These are phyloP conservation scores for Cydia splendana DNA, from an alignment of 1,140 invertebrate genomes.

Conservation along the genomic window DNA sequence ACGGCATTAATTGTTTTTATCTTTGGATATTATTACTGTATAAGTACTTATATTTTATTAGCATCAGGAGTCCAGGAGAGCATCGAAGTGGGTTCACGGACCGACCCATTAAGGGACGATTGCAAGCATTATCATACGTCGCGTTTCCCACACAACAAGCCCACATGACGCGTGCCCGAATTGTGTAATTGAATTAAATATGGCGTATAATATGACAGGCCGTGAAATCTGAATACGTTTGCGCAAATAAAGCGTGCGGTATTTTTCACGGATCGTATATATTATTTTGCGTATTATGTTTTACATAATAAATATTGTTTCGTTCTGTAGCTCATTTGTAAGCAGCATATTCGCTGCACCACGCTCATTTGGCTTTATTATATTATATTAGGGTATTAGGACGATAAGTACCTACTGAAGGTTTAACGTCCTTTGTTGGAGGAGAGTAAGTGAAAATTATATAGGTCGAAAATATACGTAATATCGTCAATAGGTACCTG, in stretches of 20 bases:
- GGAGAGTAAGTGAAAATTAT: no score
- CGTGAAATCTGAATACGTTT: slow-evolving; percentile 44
- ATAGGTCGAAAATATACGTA: no score
- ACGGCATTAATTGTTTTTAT: slow-evolving; percentile 40
- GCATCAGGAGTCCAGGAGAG: not conserved
- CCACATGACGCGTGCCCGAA: slow-evolving; percentile 41
- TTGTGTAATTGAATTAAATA: slow-evolving; percentile 42
- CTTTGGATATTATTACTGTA: slow-evolving; percentile 26
- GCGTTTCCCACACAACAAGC: slow-evolving; percentile 34
- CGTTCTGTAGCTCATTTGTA: not conserved
- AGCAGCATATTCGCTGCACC: not conserved
- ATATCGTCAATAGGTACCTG: no score
- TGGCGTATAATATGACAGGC: slow-evolving; percentile 34
- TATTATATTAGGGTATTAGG: not conserved
- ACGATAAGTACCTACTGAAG: not conserved
- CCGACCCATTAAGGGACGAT: slow-evolving; percentile 26
- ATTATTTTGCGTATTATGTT: not conserved
- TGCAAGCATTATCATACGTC: slow-evolving; percentile 29
- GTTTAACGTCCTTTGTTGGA: not conserved
- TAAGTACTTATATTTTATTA: slow-evolving; percentile 16
- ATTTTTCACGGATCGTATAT: not conserved
- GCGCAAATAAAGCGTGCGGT: not conserved
- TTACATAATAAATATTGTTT: not conserved
- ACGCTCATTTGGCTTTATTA: not conserved
- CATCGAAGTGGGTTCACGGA: not conserved